Evolutionary conservation across 1,140 invertebrate genomes (phyloP).

Genomic region (Aculops lycopersici): DNA sequence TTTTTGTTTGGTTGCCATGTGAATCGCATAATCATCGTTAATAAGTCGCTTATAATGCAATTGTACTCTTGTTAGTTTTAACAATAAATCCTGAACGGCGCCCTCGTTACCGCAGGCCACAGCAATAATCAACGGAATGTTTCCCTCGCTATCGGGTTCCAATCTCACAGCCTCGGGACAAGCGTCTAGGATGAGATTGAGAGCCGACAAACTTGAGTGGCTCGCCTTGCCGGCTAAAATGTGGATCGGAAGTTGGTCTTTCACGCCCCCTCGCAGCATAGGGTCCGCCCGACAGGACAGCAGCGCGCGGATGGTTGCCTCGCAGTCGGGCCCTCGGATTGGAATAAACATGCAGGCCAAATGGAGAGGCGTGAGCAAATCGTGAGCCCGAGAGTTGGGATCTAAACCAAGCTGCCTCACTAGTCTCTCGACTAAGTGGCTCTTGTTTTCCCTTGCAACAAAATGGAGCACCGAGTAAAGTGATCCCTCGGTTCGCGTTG

Average conservation of each 20-base stretch:
- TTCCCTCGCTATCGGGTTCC: conserved; percentile 48
- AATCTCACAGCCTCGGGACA: conserved; percentile 56
- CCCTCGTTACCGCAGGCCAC: conserved; percentile 69
- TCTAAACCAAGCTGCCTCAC: conserved; percentile 63
- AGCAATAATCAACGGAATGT: conserved; percentile 62
- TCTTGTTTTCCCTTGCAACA: conserved; percentile 67
- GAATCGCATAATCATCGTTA: conserved; percentile 43
- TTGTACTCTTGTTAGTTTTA: conserved; percentile 29
- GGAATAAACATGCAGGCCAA: conserved; percentile 35
- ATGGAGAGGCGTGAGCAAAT: conserved; percentile 69
- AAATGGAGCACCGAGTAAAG: conserved; percentile 78
- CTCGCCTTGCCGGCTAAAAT: conserved; percentile 49
- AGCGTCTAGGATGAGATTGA: conserved; percentile 41
- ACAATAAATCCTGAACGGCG: conserved; percentile 58
- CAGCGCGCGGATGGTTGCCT: conserved; percentile 68
- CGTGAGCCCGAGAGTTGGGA: conserved; percentile 59
- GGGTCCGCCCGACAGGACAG: conserved; percentile 62
- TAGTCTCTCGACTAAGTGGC: conserved; percentile 40
- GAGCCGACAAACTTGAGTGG: conserved; percentile 20
- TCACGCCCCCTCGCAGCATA: conserved; percentile 44
- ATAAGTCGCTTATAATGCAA: conserved; percentile 10
- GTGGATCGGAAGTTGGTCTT: conserved; percentile 54
- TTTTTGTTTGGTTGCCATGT: conserved; percentile 50
- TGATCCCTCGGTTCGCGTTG: conserved; percentile 25
- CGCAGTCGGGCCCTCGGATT: conserved; percentile 66